A percentile compares a stretch with the other conserved stretches of the same genome.
These are phyloP conservation scores for Phaethornis superciliosus DNA, from an alignment of 2,113 vertebrate species.

Conservation along the genomic window DNA sequence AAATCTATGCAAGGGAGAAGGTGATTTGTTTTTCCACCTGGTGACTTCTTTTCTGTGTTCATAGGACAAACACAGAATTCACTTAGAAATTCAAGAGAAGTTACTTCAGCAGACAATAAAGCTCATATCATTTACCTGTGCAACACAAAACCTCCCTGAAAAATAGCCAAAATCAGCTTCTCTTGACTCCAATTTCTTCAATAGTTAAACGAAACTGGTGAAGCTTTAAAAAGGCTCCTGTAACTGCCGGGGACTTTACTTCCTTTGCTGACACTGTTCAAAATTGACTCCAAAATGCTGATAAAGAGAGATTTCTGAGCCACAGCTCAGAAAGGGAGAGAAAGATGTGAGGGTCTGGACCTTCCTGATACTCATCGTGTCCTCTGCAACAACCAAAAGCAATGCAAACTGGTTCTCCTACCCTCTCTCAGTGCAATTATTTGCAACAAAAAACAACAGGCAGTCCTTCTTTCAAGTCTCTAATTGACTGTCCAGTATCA, in stretches of 20 bases:
- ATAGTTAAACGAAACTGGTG: background rate
- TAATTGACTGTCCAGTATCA: background rate
- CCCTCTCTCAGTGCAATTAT: background rate
- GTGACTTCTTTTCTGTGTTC: constrained; percentile 28
- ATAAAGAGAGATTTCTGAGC: background rate
- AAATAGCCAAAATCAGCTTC: constrained; percentile 18
- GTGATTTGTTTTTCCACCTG: constrained; percentile 37
- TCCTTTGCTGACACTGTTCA: background rate
- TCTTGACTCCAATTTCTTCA: background rate
- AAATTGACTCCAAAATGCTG: background rate
- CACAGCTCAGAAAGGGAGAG: background rate
- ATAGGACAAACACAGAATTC: constrained; percentile 13
- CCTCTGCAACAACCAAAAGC: background rate
- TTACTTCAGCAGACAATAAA: constrained; percentile 20
- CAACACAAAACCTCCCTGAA: background rate
- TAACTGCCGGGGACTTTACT: background rate
- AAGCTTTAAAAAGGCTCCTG: background rate
- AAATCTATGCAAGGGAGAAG: background rate
- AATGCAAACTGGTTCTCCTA: background rate
- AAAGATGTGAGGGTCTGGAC: rapidly evolving
- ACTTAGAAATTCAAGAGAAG: constrained; percentile 13
- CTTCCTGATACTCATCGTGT: background rate
- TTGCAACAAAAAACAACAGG: background rate
- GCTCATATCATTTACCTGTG: background rate
- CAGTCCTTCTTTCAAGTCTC: background rate